Conservation (phyloP, 2,797 vertebrate genomes). For the Halcyon leucocephala region DNA sequence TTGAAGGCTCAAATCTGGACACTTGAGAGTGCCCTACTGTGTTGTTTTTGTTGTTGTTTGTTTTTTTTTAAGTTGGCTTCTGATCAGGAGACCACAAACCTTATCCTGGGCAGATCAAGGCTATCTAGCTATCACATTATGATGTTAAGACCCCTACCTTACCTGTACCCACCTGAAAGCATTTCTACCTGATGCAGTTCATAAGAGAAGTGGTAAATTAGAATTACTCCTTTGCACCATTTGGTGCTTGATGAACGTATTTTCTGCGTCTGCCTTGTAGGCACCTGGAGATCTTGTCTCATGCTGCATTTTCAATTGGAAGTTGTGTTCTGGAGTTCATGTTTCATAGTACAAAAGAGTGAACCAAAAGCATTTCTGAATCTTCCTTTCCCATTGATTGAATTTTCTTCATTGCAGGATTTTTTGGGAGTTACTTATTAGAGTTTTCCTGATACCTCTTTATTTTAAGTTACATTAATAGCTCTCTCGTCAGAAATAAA, state of each 20-base stretch:
- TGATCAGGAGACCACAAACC: not conserved
- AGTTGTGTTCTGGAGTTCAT: not conserved
- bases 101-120: not conserved
- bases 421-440: not conserved
- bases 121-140: not conserved
- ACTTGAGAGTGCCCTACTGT: not conserved
- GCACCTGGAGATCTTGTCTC: not conserved
- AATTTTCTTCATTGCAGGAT: not conserved
- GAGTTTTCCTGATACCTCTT: not conserved
- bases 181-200: not conserved
- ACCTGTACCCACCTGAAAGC: not conserved
- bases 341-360: not conserved
- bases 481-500: not conserved
- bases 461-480: not conserved
- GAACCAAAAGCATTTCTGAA: not conserved
- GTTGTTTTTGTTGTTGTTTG: not conserved
- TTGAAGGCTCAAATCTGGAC: not conserved
- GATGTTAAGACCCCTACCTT: not conserved
- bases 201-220: not conserved
- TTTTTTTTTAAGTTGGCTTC: not conserved
- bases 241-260: not conserved
- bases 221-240: not conserved
- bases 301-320: not conserved
- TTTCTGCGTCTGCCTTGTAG: not conserved
- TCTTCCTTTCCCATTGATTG: not conserved